phyloP scores from a whole-genome alignment of 1,140 invertebrate genomes.

The Bombus sylvicola region DNA sequence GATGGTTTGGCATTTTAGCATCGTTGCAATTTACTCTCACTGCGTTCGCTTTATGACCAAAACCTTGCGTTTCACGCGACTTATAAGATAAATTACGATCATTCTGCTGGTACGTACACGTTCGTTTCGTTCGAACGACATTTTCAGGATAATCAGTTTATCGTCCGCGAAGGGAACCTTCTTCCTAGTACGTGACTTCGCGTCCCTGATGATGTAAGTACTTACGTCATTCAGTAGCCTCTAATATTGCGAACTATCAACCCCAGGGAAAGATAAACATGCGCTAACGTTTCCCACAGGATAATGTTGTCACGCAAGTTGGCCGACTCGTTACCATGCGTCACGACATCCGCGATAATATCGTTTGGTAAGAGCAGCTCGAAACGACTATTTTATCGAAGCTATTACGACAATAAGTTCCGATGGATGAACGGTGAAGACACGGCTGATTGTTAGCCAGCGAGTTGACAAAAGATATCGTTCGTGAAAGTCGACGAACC shows the following conservation, averaged over 20 bases:
- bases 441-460: neutral
- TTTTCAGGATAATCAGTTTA: neutral
- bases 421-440: neutral
- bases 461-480: neutral
- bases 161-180: neutral
- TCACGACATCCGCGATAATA: neutral
- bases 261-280: neutral
- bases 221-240: neutral
- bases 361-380: neutral
- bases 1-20: too few species aligned
- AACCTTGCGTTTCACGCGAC: too few species aligned
- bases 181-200: neutral
- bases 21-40: too few species aligned
- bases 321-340: neutral
- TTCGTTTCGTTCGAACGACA: neutral
- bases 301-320: constrained; percentile 8
- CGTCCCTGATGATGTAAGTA: neutral
- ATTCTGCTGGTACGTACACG: too few species aligned
- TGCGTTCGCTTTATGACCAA: too few species aligned
- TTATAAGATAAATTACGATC: too few species aligned
- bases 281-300: too few species aligned
- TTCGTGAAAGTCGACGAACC: neutral
- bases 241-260: neutral
- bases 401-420: constrained; percentile 6
- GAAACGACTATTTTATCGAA: neutral